Conservation (phyloP, 1,140 invertebrate species). For the Neodiprion lecontei region DNA sequence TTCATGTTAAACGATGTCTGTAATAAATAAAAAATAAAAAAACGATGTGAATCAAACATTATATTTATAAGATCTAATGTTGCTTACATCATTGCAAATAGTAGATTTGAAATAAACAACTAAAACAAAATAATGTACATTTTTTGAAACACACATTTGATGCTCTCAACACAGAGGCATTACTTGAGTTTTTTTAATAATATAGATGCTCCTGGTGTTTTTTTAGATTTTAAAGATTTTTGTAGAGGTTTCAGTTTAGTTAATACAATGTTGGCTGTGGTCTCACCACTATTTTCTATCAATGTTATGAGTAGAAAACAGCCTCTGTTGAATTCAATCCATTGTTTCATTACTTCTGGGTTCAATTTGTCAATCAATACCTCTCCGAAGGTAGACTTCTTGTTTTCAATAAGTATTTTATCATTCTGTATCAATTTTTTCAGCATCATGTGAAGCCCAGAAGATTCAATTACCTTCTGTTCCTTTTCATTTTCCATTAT, state of each 20-base stretch:
- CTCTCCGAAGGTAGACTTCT: slow-evolving; percentile 56
- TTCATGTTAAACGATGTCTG: background rate
- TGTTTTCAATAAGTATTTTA: slow-evolving; percentile 50
- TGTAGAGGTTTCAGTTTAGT: slow-evolving; percentile 33
- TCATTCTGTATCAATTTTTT: slow-evolving; percentile 82
- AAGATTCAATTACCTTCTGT: slow-evolving; percentile 75
- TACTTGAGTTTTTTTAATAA: slow-evolving; percentile 60
- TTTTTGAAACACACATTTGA: background rate
- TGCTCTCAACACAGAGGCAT: background rate
- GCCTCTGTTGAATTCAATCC: slow-evolving; percentile 67
- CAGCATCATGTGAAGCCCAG: slow-evolving; percentile 79
- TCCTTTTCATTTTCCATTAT: slow-evolving; percentile 59
- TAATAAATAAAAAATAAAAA: background rate
- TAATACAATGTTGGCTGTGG: slow-evolving; percentile 39
- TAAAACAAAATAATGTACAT: background rate
- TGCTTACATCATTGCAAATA: background rate
- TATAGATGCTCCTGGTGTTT: slow-evolving; percentile 60
- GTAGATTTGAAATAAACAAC: background rate
- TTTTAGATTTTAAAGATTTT: slow-evolving; percentile 53
- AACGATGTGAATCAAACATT: background rate
- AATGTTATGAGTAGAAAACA: slow-evolving; percentile 68
- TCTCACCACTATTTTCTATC: slow-evolving; percentile 55
- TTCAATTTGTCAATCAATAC: slow-evolving; percentile 55
- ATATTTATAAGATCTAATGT: background rate
- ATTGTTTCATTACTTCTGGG: slow-evolving; percentile 55